These are phyloP conservation scores for Perognathus longimembris DNA, from an alignment of 2,113 vertebrate genomes.

Conservation along the genomic window DNA sequence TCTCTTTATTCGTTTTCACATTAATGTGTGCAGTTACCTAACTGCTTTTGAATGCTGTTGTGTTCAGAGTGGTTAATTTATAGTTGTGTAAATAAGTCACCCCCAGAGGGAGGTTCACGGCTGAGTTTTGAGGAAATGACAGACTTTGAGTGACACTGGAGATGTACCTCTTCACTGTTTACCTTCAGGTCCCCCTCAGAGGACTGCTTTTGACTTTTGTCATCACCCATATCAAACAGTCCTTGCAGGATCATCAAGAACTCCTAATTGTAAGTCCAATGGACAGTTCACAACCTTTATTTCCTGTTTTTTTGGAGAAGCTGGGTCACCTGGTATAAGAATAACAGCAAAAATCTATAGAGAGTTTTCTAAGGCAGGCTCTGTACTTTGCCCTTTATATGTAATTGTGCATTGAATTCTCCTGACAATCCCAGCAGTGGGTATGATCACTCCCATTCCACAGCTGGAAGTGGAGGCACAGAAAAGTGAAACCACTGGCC, in stretches of 20 bases:
- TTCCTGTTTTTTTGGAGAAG: background rate
- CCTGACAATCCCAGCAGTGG: background rate
- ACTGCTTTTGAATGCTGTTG: rapidly evolving
- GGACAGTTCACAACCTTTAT: background rate
- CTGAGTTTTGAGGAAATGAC: background rate
- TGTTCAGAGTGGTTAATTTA: background rate
- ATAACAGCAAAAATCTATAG: background rate
- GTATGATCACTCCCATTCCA: background rate
- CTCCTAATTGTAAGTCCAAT: background rate
- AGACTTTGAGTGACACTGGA: background rate
- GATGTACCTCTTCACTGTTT: rapidly evolving
- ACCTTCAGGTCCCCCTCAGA: rapidly evolving
- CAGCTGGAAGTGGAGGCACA: background rate
- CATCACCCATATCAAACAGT: background rate
- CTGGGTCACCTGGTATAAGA: background rate
- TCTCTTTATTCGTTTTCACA: background rate
- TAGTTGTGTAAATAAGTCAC: background rate
- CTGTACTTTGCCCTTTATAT: background rate
- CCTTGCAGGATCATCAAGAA: background rate
- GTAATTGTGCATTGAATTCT: background rate
- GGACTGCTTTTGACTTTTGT: background rate
- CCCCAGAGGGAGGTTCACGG: background rate
- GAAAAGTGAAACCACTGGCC: background rate
- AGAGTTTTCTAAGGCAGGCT: rapidly evolving
- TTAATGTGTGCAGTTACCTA: background rate